Evolutionary conservation across 2,888 invertebrate species (phyloP).

Genomic region (Heliconius ismenius): DNA sequence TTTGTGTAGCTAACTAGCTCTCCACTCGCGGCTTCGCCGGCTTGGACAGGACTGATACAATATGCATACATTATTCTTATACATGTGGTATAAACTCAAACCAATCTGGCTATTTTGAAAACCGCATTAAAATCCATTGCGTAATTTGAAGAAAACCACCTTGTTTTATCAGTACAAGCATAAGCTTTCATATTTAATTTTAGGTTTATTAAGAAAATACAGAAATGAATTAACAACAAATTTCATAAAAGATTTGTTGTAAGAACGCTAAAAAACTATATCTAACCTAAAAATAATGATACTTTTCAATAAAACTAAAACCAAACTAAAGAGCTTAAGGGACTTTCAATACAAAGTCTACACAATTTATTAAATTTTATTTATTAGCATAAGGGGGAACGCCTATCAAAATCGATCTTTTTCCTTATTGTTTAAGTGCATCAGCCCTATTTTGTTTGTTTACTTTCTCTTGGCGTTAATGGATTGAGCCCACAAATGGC

Average conservation of each 20-base stretch:
- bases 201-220: not conserved
- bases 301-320: too few species aligned
- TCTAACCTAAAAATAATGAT: too few species aligned
- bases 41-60: too few species aligned
- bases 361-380: not conserved
- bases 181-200: not conserved
- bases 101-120: too few species aligned
- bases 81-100: too few species aligned
- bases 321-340: not conserved
- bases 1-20: not conserved
- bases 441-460: slow-evolving; percentile 17
- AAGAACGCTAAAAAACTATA: too few species aligned
- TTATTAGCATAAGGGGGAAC: not conserved
- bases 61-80: too few species aligned
- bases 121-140: too few species aligned
- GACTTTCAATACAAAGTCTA: not conserved
- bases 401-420: not conserved
- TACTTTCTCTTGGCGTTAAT: slow-evolving; percentile 29
- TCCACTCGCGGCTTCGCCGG: too few species aligned
- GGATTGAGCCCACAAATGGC: slow-evolving; percentile 22
- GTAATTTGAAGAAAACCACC: not conserved
- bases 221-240: too few species aligned
- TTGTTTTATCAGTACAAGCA: not conserved
- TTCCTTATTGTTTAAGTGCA: slow-evolving; percentile 27
- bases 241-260: too few species aligned